Evolutionary conservation across 1,140 invertebrate genomes (phyloP), one percentile per base, ranked within the genome.

Genomic region (Hypsibius dujardini): DNA sequence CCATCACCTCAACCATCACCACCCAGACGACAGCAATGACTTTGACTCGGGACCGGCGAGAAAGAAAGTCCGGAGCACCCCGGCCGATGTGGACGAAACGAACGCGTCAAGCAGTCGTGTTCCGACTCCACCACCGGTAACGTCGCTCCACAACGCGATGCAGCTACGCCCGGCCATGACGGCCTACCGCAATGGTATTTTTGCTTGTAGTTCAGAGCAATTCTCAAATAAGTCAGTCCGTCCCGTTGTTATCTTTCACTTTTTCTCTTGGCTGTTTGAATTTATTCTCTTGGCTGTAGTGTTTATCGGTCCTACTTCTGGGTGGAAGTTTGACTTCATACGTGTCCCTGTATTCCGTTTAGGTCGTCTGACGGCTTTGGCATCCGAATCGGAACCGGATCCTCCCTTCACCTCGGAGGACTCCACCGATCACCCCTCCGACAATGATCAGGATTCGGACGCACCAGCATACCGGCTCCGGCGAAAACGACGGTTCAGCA

Each of bases 401-500:
- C 12, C 3, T 15, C 12, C 42, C 0, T 67, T 67, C 42, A 3
- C 62, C 45, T 67, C 62, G 12, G 62, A 67, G 45, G 62, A 67
- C 42, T 67, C 62, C 3, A 67, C 62, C 7, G 62, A 67, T 67
- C 62, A 15, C 42, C 12, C 62, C 3, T 67, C 62, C 0, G 62
- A 67, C 62, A 15, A 67, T 45, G 62, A 67, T 67, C 12, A 15
- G 12, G 62, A 67, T 42, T 67, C 62, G 62, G 62, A 67, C 42
- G 42, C 12, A 15, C 62, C 62, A 7, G 12, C 42, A 42, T 42
- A 45, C 42, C 62, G 40, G 12, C 40, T 42, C 12, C 12, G 50
- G 50, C 50, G 50, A 7, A 56, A 56, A n/a, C 50, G 50, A 28
- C 28, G 28, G 28, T 28, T 28, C 28, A 28, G 28, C 28, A 28